Evolutionary conservation across 1,140 invertebrate species (phyloP), one percentile per base, ranked within the genome.

Genomic region (Chironomus striatipennis): DNA sequence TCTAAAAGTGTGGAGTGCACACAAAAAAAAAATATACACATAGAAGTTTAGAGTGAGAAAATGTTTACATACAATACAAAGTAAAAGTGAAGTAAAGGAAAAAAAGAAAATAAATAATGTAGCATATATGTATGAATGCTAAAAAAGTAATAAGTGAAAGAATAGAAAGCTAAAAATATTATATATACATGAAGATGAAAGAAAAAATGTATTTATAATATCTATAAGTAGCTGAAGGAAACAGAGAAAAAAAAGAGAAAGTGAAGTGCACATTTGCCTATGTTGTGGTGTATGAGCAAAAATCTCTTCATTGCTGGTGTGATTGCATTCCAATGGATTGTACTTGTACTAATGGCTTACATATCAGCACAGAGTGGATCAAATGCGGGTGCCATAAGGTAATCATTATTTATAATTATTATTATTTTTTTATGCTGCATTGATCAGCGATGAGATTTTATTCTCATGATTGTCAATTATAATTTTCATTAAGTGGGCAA

Each of bases 251-350:
- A 57, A 57, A 57, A n/a, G 15, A 57, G n/a, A n/a, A 57, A 57
- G 47, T 57, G 47, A 57, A 57, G 47, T 57, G 47, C 47, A 57
- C 47, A 57, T n/a, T 15, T n/a, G 47, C 12, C 12, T 57, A 57
- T 57, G 47, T 57, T 57, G 47, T 57, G 47, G 9, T 57, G 47
- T 57, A 57, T 57, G 12, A 57, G 24, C 24, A 34, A 57, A 4
- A 1, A n/a, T 57, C n/a, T 57, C 17, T 20, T 70, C 18, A 70
- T 70, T 20, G 17, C 20, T 21, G 65, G 17, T 70, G 65, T 70
- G 65, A 70, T 70, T 70, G 65, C 65, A 70, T 21, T 70, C 65
- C 65, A 70, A 70, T 70, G 65, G 65, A 70, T 17, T 12, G 24
- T 34, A 34, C 12, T 57, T 70, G 65, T 70, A 21, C 65, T 20